A percentile compares a stretch with the other conserved stretches of the same genome.
Evolutionary conservation across 2,888 invertebrate species (phyloP).

Genomic region (Drosophila paranaensis): DNA sequence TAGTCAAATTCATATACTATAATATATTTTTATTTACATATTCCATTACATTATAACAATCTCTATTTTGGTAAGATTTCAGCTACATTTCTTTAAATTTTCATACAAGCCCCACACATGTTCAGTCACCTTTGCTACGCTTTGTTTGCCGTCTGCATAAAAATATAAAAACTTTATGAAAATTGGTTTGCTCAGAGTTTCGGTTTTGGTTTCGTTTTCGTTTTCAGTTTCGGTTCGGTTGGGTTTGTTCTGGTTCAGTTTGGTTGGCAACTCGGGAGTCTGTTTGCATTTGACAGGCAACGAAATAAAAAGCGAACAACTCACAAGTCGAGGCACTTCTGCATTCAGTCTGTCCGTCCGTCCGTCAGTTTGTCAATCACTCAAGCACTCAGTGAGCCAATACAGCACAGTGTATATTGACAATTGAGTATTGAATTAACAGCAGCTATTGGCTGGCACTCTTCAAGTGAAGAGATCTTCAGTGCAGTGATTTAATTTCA

Average conservation of each 20-base stretch:
- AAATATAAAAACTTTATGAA: slow-evolving; percentile 1
- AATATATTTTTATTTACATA: background rate
- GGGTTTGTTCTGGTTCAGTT: slow-evolving; percentile 24
- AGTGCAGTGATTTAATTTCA: slow-evolving; percentile 48
- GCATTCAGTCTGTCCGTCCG: slow-evolving; percentile 3
- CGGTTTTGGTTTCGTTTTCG: no score
- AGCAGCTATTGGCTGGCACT: slow-evolving; percentile 33
- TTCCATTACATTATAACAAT: no score
- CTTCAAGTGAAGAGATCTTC: slow-evolving; percentile 37
- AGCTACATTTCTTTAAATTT: background rate
- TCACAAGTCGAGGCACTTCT: slow-evolving; percentile 9
- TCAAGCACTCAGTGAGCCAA: slow-evolving; percentile 13
- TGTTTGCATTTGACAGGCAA: slow-evolving; percentile 34
- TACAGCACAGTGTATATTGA: slow-evolving; percentile 23
- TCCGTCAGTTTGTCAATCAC: slow-evolving; percentile 1
- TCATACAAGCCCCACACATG: background rate
- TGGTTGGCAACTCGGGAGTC: slow-evolving; percentile 6
- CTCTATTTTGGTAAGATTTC: no score
- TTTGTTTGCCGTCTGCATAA: background rate
- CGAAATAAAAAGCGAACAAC: background rate
- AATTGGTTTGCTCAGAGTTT: no score
- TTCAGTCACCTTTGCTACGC: background rate
- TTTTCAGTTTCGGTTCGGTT: slow-evolving; percentile 7
- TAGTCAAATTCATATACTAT: no score
- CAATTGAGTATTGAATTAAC: slow-evolving; percentile 47